Evolutionary conservation across 2,113 vertebrate species (phyloP), one percentile per base, ranked within the genome.

Genomic region (Thunnus thynnus): DNA sequence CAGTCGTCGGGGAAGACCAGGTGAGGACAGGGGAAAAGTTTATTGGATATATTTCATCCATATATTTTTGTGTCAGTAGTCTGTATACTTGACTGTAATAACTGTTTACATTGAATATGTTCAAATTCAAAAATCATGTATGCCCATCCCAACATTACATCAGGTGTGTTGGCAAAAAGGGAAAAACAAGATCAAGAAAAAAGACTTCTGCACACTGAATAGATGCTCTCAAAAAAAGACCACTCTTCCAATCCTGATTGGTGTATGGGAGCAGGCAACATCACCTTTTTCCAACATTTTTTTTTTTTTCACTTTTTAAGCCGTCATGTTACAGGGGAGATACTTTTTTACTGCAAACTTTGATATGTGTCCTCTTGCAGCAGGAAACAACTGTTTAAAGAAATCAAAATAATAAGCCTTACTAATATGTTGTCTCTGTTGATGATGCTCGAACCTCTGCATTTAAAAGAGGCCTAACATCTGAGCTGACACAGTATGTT

Each of bases 1-100:
- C 86, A 50, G 63, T 25, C 81, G 0, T 76, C 91, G 0, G 88
- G 80, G 70, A 95, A 95, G 65, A 77, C 84, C 52, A 95, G 95
- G 94, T 95, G 71, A 93, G 90, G 18, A 30, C 55, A 4, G 1
- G 44, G 20, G 10, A 58, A 52, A 14, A 5, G 22, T 22, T 22
- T 22, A 22, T 22, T 22, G 22, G 22, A 22, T 30, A 30, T 30
- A 12, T 48, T n/a, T n/a, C 56, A 72, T 10, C 7, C 13, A 46
- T 27, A 36, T 47, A 9, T 41, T 41, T 20, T 67, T 18, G 5
- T 60, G 57, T 16, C 25, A 17, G 14, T 14, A 8, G 13, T 27
- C 11, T 54, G 44, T 76, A 69, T 9, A 58, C 2, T 11, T 60
- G 9, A 66, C 36, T 64, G 2, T 17, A 66, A 13, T 65, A 0